Percentiles rank a stretch among this genome's conserved stretches.
Conservation (phyloP, 2,113 vertebrate genomes). For the Dolichallabes microphthalmus region DNA sequence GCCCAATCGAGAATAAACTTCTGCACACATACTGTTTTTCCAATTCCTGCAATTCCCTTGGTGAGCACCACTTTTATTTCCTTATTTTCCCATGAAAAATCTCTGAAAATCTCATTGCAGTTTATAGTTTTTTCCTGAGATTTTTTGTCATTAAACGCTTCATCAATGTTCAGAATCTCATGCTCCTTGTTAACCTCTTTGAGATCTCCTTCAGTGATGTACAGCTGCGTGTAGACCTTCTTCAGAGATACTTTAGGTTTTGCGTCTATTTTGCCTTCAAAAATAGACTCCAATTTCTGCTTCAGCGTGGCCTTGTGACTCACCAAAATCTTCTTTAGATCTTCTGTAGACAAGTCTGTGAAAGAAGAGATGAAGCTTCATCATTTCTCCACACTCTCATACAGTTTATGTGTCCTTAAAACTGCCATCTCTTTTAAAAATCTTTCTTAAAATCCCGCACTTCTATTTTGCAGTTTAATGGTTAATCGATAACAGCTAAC, state of each 20-base stretch:
- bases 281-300: conserved; percentile 12
- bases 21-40: conserved; percentile 50
- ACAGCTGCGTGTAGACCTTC: conserved; percentile 44
- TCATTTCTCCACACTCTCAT: too few species aligned
- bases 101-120: conserved; percentile 47
- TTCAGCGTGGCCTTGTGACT: conserved; percentile 22
- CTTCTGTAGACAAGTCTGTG: background rate
- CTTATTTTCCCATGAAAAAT: background rate
- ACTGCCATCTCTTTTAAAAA: too few species aligned
- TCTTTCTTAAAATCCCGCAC: too few species aligned
- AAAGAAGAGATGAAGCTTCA: background rate
- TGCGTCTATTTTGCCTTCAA: conserved; percentile 12
- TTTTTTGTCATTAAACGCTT: background rate
- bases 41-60: conserved; percentile 53
- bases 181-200: conserved; percentile 40
- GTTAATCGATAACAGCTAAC: too few species aligned
- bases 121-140: conserved; percentile 27
- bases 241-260: conserved; percentile 29
- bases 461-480: too few species aligned
- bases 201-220: conserved; percentile 45
- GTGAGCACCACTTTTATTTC: conserved; percentile 43
- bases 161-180: conserved; percentile 45
- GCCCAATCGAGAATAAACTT: conserved; percentile 54
- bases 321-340: background rate
- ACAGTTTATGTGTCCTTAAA: too few species aligned